Evolutionary conservation across 53 echinoderm and acorn worm species (phyloP), one percentile per base, ranked within the genome.

Genomic region (Paracentrotus lividus): DNA sequence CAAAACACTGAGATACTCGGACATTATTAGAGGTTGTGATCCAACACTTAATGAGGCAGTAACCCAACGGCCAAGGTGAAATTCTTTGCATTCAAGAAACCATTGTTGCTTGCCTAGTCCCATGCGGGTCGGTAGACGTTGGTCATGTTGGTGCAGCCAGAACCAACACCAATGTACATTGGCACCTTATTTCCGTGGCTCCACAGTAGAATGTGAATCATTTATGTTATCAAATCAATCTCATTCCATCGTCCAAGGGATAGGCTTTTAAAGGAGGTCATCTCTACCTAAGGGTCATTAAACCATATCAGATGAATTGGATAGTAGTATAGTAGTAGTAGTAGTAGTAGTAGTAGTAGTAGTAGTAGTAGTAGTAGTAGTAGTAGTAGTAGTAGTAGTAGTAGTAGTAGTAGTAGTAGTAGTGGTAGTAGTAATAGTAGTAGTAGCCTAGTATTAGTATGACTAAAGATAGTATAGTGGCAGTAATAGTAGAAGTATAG

Each of bases 11-110:
- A 20, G 72, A 72, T 72, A 38, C 72, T 72, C 20, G 72, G 72
- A 72, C 72, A 36, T 72, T 21, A 72, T 72, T 72, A 72, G 36
- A 72, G 72, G 36, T 72, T 72, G 72, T 72, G 36, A 72, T 72
- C 40, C 72, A 36, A 18, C 72, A 72, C 72, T 72, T 72, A 72
- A 72, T 72, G 72, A 72, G 72, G 40, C 36, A 64, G 72, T 72
- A 72, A 36, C 72, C 72, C 72, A 7, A 40, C 5, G 72, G 40
- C 36, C 72, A 72, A 36, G 36, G 20, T 32, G 16, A 40, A 36
- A 72, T 72, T 72, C 72, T 40, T 38, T 40, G 40, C 72, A 72
- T 72, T 72, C 64, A 64, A 64, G 64, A 64, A 64, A 4, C 29
- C 64, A 64, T 10, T 64, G 8, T 29, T 29, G 64, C 64, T 64